Evolutionary conservation across 2,888 invertebrate genomes (phyloP).

Genomic region (Amblyteles armatorius): DNA sequence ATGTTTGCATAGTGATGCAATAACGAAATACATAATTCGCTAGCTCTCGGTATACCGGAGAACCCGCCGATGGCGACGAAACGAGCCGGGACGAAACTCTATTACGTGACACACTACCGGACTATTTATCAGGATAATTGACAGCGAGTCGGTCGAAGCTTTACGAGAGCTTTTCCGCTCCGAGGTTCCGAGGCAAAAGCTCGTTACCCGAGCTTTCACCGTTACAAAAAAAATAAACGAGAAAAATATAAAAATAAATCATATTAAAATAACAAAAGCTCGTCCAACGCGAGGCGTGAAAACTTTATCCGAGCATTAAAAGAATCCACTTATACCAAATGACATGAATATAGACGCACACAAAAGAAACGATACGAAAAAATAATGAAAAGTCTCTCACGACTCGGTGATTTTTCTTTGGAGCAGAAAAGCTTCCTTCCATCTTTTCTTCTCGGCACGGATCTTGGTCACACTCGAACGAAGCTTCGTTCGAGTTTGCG

Average conservation of each 20-base stretch:
- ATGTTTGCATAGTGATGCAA: not conserved
- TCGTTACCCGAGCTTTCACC: not conserved
- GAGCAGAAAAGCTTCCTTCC: conserved; percentile 68
- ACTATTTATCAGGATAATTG: conserved; percentile 67
- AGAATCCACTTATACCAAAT: too few species aligned
- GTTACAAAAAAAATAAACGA: not conserved
- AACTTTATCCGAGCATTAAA: too few species aligned
- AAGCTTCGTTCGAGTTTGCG: conserved; percentile 50
- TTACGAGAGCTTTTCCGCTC: conserved; percentile 33
- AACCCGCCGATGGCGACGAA: conserved; percentile 12
- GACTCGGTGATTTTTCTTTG: conserved; percentile 60
- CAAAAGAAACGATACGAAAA: not conserved
- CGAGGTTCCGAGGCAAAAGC: not conserved
- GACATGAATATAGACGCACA: not conserved
- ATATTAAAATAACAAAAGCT: not conserved
- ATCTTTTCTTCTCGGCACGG: conserved; percentile 67
- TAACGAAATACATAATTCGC: conserved; percentile 17
- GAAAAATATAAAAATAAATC: conserved; percentile 9
- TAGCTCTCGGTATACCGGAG: not conserved
- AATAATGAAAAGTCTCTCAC: conserved; percentile 33
- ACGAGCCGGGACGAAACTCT: conserved; percentile 29
- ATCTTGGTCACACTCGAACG: conserved; percentile 53
- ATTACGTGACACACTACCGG: conserved; percentile 39
- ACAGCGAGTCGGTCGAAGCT: conserved; percentile 45
- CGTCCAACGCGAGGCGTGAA: not conserved